Conservation (phyloP, 2,888 invertebrate species). For the Antheraea assamensis region DNA sequence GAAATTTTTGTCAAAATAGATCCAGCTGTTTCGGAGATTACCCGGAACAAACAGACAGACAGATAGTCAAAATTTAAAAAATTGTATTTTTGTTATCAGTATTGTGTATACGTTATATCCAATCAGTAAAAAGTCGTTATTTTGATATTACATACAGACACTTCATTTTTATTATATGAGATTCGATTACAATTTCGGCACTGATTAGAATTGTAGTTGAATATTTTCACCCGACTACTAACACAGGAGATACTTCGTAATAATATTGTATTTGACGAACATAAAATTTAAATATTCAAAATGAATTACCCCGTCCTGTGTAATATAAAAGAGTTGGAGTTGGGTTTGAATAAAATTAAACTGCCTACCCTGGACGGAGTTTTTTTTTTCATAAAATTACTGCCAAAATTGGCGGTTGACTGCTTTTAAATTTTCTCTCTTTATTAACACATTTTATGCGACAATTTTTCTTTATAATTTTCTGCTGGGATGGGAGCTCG, state of each 20-base stretch:
- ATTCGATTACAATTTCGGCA: no score
- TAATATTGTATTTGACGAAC: not conserved
- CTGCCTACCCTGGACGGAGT: not conserved
- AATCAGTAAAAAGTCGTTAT: no score
- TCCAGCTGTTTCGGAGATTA: no score
- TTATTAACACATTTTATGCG: not conserved
- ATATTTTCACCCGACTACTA: not conserved
- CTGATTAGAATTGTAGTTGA: no score
- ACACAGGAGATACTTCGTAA: not conserved
- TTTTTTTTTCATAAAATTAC: not conserved
- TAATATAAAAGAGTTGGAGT: not conserved
- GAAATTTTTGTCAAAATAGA: no score
- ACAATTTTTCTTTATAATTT: not conserved
- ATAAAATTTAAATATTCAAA: not conserved
- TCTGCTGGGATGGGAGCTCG: not conserved
- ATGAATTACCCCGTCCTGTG: not conserved
- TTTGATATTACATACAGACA: no score
- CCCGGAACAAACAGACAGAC: no score
- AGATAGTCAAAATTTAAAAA: no score
- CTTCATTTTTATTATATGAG: no score
- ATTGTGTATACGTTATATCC: no score
- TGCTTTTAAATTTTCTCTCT: slow-evolving; percentile 2
- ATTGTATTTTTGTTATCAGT: no score
- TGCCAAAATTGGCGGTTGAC: slow-evolving; percentile 7
- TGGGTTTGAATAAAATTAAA: slow-evolving; percentile 6